Evolutionary conservation across 2,113 vertebrate species (phyloP).

Genomic region (Macrotus californicus): DNA sequence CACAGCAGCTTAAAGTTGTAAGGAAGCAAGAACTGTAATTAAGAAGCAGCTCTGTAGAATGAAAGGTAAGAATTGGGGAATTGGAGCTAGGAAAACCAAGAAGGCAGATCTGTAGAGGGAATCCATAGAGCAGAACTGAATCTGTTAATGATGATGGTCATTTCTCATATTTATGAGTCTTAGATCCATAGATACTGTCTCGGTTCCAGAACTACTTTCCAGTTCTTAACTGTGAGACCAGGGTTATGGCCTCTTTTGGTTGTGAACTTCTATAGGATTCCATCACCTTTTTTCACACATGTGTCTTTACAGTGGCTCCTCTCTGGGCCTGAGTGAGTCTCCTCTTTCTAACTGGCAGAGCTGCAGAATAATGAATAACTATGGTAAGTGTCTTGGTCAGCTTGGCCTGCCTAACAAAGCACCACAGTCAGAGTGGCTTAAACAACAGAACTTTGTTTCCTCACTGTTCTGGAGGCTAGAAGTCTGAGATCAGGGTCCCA

Average conservation of each 20-base stretch:
- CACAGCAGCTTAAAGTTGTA: not conserved
- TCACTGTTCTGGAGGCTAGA: not conserved
- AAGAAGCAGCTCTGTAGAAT: not conserved
- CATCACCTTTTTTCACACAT: fast-evolving
- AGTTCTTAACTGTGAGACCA: not conserved
- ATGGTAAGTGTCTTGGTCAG: not conserved
- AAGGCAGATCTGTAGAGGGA: not conserved
- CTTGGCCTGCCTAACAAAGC: not conserved
- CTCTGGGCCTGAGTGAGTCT: not conserved
- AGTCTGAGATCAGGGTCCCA: not conserved
- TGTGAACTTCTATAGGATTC: not conserved
- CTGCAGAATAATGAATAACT: not conserved
- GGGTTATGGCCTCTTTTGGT: not conserved
- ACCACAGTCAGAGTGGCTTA: not conserved
- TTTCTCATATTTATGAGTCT: not conserved
- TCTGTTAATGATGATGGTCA: not conserved
- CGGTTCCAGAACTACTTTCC: not conserved
- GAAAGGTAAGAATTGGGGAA: not conserved
- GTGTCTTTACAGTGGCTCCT: not conserved
- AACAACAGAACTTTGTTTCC: not conserved
- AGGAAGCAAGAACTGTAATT: not conserved
- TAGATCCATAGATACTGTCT: not conserved
- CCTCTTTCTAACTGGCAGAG: not conserved
- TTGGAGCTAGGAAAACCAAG: not conserved
- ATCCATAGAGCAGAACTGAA: not conserved